Evolutionary conservation across 2,113 vertebrate genomes (phyloP).

Genomic region (Phycodurus eques): DNA sequence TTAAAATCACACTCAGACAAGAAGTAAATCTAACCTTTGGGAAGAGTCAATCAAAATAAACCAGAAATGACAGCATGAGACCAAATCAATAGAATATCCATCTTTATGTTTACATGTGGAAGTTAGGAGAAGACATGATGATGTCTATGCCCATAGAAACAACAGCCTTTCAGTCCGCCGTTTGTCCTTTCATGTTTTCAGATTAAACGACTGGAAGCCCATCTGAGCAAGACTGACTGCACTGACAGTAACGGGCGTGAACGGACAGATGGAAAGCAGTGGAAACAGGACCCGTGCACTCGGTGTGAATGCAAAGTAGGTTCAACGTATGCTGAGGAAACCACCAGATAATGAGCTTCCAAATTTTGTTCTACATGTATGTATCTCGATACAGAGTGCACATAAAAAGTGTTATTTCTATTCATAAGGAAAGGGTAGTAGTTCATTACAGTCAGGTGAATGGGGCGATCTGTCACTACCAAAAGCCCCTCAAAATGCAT

Average conservation of each 20-base stretch:
- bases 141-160: not conserved
- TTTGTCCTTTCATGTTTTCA: constrained; percentile 45
- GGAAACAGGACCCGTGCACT: constrained; percentile 87
- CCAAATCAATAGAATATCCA: not conserved
- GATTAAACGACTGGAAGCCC: constrained; percentile 94
- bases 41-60: not conserved
- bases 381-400: not conserved
- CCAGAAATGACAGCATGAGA: not conserved
- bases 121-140: not conserved
- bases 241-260: constrained; percentile 79
- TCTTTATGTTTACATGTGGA: not conserved
- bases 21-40: not conserved
- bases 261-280: constrained; percentile 76
- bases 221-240: constrained; percentile 86
- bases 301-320: constrained; percentile 89
- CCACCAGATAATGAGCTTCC: not conserved
- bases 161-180: not conserved
- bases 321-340: constrained; percentile 18
- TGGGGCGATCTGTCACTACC: too few relatives aligned
- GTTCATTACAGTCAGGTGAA: not conserved
- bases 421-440: not conserved
- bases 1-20: not conserved
- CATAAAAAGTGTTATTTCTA: not conserved
- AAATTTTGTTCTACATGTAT: not conserved
- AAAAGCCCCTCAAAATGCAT: too few relatives aligned